Evolutionary conservation across 2,888 invertebrate species (phyloP).

Genomic region (Drosophila diplacantha): DNA sequence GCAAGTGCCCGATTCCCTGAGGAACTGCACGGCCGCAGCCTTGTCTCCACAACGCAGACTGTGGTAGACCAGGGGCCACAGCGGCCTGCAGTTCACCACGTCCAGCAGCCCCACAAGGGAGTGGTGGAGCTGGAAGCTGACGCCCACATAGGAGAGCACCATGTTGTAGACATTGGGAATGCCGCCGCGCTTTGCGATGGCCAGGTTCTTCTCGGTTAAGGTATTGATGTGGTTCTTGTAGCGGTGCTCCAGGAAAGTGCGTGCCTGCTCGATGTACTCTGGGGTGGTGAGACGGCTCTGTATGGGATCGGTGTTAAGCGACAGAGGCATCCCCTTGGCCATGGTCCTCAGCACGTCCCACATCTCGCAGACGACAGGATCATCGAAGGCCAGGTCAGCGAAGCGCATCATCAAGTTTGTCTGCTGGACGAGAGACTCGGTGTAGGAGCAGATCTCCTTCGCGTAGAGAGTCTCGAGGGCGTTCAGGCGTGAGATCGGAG

Average conservation of each 20-base stretch:
- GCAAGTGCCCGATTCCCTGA: constrained; percentile 76
- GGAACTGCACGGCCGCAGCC: constrained; percentile 86
- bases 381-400: constrained; percentile 84
- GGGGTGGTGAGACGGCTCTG: constrained; percentile 85
- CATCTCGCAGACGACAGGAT: constrained; percentile 90
- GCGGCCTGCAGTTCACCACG: constrained; percentile 85
- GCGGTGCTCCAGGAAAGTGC: constrained; percentile 90
- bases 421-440: constrained; percentile 86
- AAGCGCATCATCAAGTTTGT: constrained; percentile 88
- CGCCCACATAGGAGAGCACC: constrained; percentile 89
- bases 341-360: constrained; percentile 94
- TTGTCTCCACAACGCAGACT: constrained; percentile 94
- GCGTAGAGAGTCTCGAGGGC: constrained; percentile 89
- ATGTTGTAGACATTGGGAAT: constrained; percentile 93
- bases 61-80: constrained; percentile 97
- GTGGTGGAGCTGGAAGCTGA: constrained; percentile 79
- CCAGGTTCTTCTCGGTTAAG: constrained; percentile 87
- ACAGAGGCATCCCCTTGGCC: constrained; percentile 87
- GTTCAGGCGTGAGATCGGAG: constrained; percentile 81
- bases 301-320: constrained; percentile 85
- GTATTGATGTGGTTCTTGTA: constrained; percentile 91
- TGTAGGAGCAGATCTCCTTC: constrained; percentile 86
- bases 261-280: constrained; percentile 86
- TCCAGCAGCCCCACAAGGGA: constrained; percentile 85
- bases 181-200: constrained; percentile 89